Base-by-base conservation (phyloP, 1,140 invertebrate species). In the Maniola jurtina region DNA sequence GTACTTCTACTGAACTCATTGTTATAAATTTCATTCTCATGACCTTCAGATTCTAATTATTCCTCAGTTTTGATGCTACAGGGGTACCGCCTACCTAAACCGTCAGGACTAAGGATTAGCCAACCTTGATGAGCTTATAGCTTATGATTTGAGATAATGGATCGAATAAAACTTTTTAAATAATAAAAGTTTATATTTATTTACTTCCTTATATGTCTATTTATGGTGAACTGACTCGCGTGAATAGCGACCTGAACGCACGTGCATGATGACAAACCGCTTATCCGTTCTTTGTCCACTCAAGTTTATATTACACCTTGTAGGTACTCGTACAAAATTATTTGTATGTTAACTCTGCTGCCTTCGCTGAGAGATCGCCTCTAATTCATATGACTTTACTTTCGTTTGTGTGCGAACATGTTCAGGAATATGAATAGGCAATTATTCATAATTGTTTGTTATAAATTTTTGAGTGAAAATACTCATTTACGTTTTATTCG, bases 221-320 rank as follows among this genome's bases (percentile, higher is more conserved):
- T 48, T 48, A 48, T 47, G 13, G 5, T 47, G 45, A 11, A 14
- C 3, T 33, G 25, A n/a, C 34, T 35, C 35, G 11, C 10, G 9
- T 35, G 10, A 36, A 36, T 34, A 34, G 34, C 35, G 42, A 33
- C 56, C 38, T 59, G 25, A 59, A 59, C 56, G 73, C 80, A 82
- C 81, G 78, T 85, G 77, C 71, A 65, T 78, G 54, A 70, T 66
- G 66, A 77, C 72, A 79, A 75, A 76, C 71, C 48, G 50, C 71
- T 84, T 80, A 80, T 86, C 73, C 74, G 64, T 45, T 47, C 70
- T 75, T 76, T 73, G 64, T 82, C 68, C 76, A 68, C 72, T 73
- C 5, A 2, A 45, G 9, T 50, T 13, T n/a, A 55, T 55, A 35
- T 55, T 40, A 10, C 14, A 57, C 36, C 13, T 57, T 40, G 14